phyloP scores from a whole-genome alignment of 2,888 invertebrate species.

The Scaptomyza parva region DNA sequence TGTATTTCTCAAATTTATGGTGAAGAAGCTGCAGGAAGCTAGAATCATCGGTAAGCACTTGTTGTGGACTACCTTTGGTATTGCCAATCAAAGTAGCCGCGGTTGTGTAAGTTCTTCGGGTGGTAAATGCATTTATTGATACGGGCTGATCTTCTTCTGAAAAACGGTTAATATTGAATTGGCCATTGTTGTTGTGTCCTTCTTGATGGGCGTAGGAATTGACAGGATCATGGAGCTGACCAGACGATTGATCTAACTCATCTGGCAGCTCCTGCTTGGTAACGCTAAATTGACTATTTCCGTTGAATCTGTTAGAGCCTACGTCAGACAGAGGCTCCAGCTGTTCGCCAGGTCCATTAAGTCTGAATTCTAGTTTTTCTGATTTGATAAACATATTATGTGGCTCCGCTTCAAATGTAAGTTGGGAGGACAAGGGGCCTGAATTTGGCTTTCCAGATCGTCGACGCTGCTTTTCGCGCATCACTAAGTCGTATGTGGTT shows the following conservation, averaged over 20 bases:
- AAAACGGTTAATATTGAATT: slow-evolving; percentile 19
- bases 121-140: background rate
- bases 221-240: slow-evolving; percentile 5
- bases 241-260: slow-evolving; percentile 13
- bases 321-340: background rate
- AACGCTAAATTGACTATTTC: slow-evolving; percentile 36
- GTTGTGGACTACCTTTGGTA: background rate
- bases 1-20: slow-evolving; percentile 56
- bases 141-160: background rate
- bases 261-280: slow-evolving; percentile 47
- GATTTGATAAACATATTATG: slow-evolving; percentile 48
- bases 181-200: slow-evolving; percentile 12
- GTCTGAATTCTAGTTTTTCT: slow-evolving; percentile 15
- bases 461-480: slow-evolving; percentile 43
- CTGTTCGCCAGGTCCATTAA: background rate
- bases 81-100: background rate
- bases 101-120: background rate
- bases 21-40: slow-evolving; percentile 53
- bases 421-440: slow-evolving; percentile 38
- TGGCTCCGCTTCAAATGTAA: slow-evolving; percentile 43
- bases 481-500: slow-evolving; percentile 41
- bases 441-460: slow-evolving; percentile 24
- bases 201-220: slow-evolving; percentile 2
- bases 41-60: slow-evolving; percentile 36
- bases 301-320: slow-evolving; percentile 5